Evolutionary conservation across 2,888 invertebrate species (phyloP), one percentile per base, ranked within the genome.

Genomic region (Oithona nana): DNA sequence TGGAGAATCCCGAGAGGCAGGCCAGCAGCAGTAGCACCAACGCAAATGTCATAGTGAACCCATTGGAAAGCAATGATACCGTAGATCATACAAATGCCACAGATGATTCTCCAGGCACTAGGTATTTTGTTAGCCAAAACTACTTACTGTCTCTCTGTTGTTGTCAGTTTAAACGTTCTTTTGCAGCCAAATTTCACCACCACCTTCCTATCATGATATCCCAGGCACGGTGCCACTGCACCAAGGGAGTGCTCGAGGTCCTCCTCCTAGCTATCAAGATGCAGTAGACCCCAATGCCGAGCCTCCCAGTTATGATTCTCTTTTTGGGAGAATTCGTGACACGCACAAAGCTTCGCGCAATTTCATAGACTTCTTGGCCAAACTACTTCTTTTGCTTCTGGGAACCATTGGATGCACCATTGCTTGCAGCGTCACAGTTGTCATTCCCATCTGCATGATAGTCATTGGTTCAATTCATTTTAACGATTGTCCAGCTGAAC

Each of bases 331-430:
- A 30, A 61, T 61, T n/a, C 61, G 61, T 22, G 61, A 61, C 30
- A 61, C 61, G n/a, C 61, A 61, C 52, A 61, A 61, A 29, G 61
- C 61, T n/a, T 61, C 61, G 16, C 48, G 52, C 16, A 61, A 61
- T 61, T 49, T 61, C 29, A 54, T 61, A n/a, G 61, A 61, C 54
- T 61, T 61, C 29, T 31, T 61, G 13, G 31, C 31, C 61, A 61
- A 61, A 26, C 24, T 59, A 20, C 48, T 59, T 49, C 3, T 59
- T 4, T 48, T 59, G 50, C 31, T 59, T 4, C 26, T 59, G 50
- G 59, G 59, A 20, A 59, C 59, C 3, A 59, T 59, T 26, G 59
- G 59, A n/a, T 59, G 59, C 11, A 59, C 59, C 8, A 59, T 59
- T 26, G 61, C 54, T 11, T 61, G 61, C 30, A 29, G 29, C 31